Evolutionary conservation across 1,140 invertebrate species (phyloP).

Genomic region (Temnothorax nylanderi): DNA sequence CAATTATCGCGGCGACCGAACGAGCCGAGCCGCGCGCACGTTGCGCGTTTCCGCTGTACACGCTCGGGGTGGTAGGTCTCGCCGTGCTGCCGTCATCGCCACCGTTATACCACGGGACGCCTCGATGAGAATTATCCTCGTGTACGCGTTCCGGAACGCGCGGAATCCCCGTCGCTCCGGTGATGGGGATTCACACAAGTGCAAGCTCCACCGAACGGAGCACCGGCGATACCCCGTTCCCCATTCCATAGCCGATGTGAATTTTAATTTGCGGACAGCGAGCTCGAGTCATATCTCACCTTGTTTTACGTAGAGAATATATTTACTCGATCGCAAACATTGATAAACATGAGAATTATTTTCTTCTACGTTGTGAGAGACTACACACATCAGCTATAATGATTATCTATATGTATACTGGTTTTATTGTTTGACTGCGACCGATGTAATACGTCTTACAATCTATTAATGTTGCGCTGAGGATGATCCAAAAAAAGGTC

Average conservation of each 20-base stretch:
- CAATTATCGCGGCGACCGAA: slow-evolving; percentile 35
- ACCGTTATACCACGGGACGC: slow-evolving; percentile 13
- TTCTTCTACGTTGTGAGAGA: not conserved
- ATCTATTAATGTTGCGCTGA: too few species aligned
- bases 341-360: not conserved
- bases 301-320: not conserved
- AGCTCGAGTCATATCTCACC: not conserved
- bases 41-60: slow-evolving; percentile 1
- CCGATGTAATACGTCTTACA: too few species aligned
- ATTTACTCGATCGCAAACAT: not conserved
- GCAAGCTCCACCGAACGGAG: not conserved
- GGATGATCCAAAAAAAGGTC: too few species aligned
- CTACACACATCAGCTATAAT: too few species aligned
- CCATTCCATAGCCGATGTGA: not conserved
- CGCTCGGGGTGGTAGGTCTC: slow-evolving; percentile 3
- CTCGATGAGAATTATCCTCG: slow-evolving; percentile 41
- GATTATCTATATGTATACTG: too few species aligned
- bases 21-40: not conserved
- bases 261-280: not conserved
- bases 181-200: slow-evolving; percentile 31
- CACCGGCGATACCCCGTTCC: too few species aligned
- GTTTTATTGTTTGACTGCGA: too few species aligned
- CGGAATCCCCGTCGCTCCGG: slow-evolving; percentile 44
- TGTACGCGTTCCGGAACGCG: slow-evolving; percentile 37
- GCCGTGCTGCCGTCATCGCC: slow-evolving; percentile 4